Base-by-base conservation (phyloP, 2,797 vertebrate genomes). In the Rhincodon typus region DNA sequence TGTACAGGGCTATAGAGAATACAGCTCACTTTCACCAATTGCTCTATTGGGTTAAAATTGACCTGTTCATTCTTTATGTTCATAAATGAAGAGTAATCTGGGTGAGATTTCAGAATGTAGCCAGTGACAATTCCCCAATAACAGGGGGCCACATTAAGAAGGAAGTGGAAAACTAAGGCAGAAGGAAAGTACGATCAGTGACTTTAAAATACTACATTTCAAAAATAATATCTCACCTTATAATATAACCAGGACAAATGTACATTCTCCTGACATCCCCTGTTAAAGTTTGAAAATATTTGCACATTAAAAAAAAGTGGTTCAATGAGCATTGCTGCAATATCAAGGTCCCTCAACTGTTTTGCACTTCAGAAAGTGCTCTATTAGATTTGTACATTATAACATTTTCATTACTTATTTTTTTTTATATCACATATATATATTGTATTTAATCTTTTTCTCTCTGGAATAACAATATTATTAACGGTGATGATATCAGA, bases 301-400 rank as follows among this genome's bases (percentile, higher is more conserved):
- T 93, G 67, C 34, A 69, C 17, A 25, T 38, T 23, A 8, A 42
- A 93, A 42, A 67, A 50, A 8, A 10, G 42, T n/a, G 57, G 10
- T 93, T 38, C 90, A 93, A 67, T 66, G 38, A 66, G 34, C 57
- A 38, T 38, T 93, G 67, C 62, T 93, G 8, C 90, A 69, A n/a
- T 69, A 69, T 21, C 90, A 25, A 21, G 42, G 57, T 93, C 62
- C 62, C 57, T 93, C 4, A 69, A 93, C 90, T 93, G 21, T 69
- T 69, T 93, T 93, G 21, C 90, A 93, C 90, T 93, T 93, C 90
- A 93, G 62, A 93, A 19, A 42, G 8, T 69, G n/a, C 67, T 93
- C 69, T 93, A 93, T 93, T 93, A 93, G 62, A 62, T 93, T 69
- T 66, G 62, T 69, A 42, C 57, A 42, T 93, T 93, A 93, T 69